phyloP scores from a whole-genome alignment of 2,888 invertebrate species.

The Synanthedon andrenaeformis region DNA sequence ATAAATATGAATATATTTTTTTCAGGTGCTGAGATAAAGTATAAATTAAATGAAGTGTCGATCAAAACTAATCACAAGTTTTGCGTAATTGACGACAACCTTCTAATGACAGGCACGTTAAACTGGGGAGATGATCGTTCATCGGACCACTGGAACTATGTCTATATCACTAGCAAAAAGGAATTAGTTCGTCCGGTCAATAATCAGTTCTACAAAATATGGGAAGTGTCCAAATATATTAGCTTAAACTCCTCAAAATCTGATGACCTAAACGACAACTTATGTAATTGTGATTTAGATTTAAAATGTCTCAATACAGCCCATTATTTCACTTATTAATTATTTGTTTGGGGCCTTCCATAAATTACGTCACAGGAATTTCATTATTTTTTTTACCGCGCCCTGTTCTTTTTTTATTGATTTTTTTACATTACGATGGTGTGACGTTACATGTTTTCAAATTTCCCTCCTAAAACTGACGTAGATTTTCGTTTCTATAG shows the following conservation, averaged over 20 bases:
- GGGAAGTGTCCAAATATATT: conserved; percentile 39
- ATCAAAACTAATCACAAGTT: conserved; percentile 83
- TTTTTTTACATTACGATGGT: no score
- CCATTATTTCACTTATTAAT: conserved; percentile 7
- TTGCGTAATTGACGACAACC: conserved; percentile 72
- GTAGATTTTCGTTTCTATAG: no score
- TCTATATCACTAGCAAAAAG: conserved; percentile 72
- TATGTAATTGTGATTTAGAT: no score
- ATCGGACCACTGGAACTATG: conserved; percentile 78
- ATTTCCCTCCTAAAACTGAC: no score
- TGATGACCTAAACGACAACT: background rate
- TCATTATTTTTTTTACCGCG: no score
- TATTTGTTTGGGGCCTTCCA: conserved; percentile 16
- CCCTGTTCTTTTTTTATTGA: no score
- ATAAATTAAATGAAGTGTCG: conserved; percentile 44
- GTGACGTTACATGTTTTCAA: no score
- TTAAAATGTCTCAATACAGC: no score
- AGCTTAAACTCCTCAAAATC: conserved; percentile 19
- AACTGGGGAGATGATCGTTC: conserved; percentile 82
- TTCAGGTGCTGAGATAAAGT: conserved; percentile 71
- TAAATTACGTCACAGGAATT: no score
- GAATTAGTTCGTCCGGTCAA: conserved; percentile 68
- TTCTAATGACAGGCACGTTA: conserved; percentile 78
- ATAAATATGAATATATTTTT: conserved; percentile 2
- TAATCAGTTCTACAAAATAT: conserved; percentile 73